Percentiles rank a stretch among this genome's conserved stretches.
Conservation (phyloP, 1,140 invertebrate genomes). For the Achatina immaculata region DNA sequence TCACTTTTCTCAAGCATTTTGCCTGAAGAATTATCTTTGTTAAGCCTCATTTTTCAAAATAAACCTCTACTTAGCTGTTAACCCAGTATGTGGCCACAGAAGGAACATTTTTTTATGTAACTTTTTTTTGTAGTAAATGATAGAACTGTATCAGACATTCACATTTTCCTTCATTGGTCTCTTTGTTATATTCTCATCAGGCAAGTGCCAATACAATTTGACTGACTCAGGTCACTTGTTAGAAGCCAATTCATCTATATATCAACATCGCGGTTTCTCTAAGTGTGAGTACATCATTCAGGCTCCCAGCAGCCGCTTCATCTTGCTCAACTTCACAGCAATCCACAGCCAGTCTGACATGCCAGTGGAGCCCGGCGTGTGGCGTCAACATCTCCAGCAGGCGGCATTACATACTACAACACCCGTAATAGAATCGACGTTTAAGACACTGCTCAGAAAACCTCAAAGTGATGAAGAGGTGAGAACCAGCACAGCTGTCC, state of each 20-base stretch:
- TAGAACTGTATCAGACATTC: too few relatives aligned
- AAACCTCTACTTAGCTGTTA: too few relatives aligned
- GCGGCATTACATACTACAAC: neutral
- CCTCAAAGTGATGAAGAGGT: neutral
- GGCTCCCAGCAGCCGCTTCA: conserved; percentile 14
- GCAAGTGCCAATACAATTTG: neutral
- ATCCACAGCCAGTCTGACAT: conserved; percentile 11
- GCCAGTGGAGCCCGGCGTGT: neutral
- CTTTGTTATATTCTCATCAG: neutral
- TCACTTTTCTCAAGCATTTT: too few relatives aligned
- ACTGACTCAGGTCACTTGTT: neutral
- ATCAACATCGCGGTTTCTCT: conserved; percentile 1
- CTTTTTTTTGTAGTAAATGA: too few relatives aligned
- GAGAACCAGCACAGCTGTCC: neutral
- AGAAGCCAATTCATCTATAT: neutral
- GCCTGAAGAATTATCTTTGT: too few relatives aligned
- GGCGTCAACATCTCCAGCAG: conserved; percentile 7
- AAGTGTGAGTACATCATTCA: conserved; percentile 16
- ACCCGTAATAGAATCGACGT: neutral
- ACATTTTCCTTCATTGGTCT: too few relatives aligned
- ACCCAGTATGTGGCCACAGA: too few relatives aligned
- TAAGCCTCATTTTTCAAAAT: too few relatives aligned
- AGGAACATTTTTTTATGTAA: too few relatives aligned
- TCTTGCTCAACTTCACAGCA: conserved; percentile 16
- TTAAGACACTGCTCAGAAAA: neutral